Evolutionary conservation across 2,113 vertebrate species (phyloP), one percentile per base, ranked within the genome.

Genomic region (Tetrao urogallus): DNA sequence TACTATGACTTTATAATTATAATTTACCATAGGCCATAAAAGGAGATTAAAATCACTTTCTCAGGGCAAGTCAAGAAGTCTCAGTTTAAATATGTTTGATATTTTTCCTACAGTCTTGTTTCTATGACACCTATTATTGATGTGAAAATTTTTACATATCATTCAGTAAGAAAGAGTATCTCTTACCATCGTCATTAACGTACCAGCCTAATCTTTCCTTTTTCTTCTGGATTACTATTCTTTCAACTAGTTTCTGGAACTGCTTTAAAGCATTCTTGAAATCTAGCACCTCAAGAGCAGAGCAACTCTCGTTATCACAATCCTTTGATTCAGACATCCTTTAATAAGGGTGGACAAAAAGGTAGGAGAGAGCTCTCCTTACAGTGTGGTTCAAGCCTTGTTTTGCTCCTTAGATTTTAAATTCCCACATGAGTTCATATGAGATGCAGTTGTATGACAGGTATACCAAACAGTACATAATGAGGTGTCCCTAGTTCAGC

Each of bases 161-260:
- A 34, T 78, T 79, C 58, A n/a, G 47, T 74, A 8, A 15, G 2
- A 76, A 74, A 48, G 11, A 78, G 1, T 69, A 61, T 52, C 13
- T 63, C 96, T 97, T 97, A 98, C 97, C 97, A 57, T 95, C 86
- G 80, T 96, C 97, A 57, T 82, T 83, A 67, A 80, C 32, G 63
- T 43, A 69, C 47, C 96, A 27, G 34, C 89, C 97, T 63, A 96
- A 90, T 94, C 28, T 95, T 92, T 97, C 91, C 20, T 97, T 93
- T 74, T 38, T 97, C 87, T 97, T 97, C 92, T 96, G 97, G 28
- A 30, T 32, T 8, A 92, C 86, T 17, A 69, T 70, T 65, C 61
- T 87, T 89, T 97, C 97, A 65, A 97, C 78, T 91, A 98, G 54
- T 45, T 84, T 57, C 81, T 97, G 85, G 84, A 98, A 97, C 21